These are phyloP conservation scores for Hoplias malabaricus DNA, from an alignment of 2,113 vertebrate species.

Conservation along the genomic window DNA sequence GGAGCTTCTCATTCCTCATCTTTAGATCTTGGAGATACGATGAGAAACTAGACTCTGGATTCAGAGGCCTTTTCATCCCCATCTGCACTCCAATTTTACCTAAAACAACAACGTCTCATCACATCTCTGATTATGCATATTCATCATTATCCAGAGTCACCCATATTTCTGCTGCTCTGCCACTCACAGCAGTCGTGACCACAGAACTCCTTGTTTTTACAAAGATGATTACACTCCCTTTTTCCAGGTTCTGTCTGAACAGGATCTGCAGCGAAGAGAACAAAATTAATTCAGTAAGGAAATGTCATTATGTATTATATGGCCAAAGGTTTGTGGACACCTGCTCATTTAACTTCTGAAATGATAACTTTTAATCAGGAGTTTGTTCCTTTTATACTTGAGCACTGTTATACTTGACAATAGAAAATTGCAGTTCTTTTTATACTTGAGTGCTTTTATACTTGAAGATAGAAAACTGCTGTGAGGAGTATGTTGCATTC, in stretches of 20 bases:
- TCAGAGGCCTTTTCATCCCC: slow-evolving; percentile 69
- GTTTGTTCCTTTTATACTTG: too few relatives aligned
- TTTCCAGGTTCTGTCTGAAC: slow-evolving; percentile 69
- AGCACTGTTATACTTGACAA: too few relatives aligned
- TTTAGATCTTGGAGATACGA: slow-evolving; percentile 86
- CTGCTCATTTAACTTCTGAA: too few relatives aligned
- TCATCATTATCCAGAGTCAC: not conserved
- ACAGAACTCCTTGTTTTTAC: slow-evolving; percentile 91
- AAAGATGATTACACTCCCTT: slow-evolving; percentile 89
- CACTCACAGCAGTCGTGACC: slow-evolving; percentile 95
- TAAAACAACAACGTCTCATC: slow-evolving; percentile 53
- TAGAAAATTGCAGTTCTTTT: too few relatives aligned
- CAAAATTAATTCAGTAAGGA: not conserved
- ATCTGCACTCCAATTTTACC: slow-evolving; percentile 87
- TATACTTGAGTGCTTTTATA: too few relatives aligned
- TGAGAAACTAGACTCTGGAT: slow-evolving; percentile 75
- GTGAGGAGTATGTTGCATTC: too few relatives aligned
- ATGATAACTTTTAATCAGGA: too few relatives aligned
- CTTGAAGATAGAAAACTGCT: too few relatives aligned
- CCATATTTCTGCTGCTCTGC: not conserved
- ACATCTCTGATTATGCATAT: too few relatives aligned
- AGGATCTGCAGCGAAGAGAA: slow-evolving; percentile 52
- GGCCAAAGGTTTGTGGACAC: too few relatives aligned
- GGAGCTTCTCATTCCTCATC: slow-evolving; percentile 78
- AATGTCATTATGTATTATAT: too few relatives aligned